phyloP scores from a whole-genome alignment of 2,113 vertebrate genomes.

The Saguinus midas region DNA sequence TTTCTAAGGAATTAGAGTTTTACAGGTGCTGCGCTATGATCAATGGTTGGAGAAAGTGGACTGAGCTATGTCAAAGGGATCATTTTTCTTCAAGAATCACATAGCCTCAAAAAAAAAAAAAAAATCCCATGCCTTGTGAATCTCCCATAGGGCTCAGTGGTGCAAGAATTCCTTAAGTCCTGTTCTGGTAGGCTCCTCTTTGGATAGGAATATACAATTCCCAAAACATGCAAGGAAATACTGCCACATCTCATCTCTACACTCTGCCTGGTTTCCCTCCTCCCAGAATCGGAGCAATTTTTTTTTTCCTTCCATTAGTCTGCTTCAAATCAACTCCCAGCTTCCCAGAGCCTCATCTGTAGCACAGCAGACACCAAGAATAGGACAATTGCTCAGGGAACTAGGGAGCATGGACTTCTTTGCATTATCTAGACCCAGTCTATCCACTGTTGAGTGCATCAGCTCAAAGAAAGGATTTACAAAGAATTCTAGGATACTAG shows the following conservation, averaged over 20 bases:
- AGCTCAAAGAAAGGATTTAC: background rate
- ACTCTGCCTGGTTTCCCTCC: background rate
- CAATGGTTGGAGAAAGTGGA: background rate
- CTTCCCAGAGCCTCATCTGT: background rate
- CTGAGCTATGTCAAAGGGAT: background rate
- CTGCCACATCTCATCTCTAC: fast-evolving
- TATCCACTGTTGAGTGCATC: background rate
- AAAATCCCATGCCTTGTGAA: background rate
- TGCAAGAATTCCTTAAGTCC: background rate
- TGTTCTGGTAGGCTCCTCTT: background rate
- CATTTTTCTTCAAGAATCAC: background rate
- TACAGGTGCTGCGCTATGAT: fast-evolving
- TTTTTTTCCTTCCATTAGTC: background rate
- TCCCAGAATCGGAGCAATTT: background rate
- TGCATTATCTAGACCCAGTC: background rate
- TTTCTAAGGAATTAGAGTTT: background rate
- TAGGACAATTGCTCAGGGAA: background rate
- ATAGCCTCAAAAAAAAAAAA: background rate
- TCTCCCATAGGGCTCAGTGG: background rate
- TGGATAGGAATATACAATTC: background rate
- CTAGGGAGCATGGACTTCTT: background rate
- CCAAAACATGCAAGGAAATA: background rate
- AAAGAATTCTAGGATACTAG: background rate
- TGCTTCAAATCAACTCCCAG: background rate
- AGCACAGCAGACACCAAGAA: background rate